A percentile compares a stretch with the other conserved stretches of the same genome.
These are phyloP conservation scores for Geococcyx californianus DNA, from an alignment of 2,113 vertebrate species.

Conservation along the genomic window DNA sequence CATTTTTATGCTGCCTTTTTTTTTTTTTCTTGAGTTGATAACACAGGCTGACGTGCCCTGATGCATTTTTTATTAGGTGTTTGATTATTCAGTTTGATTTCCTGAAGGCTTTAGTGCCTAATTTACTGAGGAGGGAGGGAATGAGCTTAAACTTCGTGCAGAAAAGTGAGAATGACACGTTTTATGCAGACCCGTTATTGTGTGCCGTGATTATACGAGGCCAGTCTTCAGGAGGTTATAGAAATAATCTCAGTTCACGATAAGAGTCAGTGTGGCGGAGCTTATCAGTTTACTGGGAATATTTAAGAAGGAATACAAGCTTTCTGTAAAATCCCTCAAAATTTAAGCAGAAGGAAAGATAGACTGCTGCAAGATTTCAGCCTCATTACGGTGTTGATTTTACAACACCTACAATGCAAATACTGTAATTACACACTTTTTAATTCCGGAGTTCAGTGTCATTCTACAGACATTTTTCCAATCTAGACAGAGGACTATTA, in stretches of 20 bases:
- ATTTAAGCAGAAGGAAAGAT: background rate
- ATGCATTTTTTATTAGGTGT: constrained; percentile 69
- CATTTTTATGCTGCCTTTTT: constrained; percentile 8
- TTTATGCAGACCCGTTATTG: background rate
- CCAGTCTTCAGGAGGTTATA: background rate
- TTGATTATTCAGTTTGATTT: constrained; percentile 74
- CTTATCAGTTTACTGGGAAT: background rate
- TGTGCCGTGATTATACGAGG: background rate
- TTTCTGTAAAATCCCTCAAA: background rate
- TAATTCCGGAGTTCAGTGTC: background rate
- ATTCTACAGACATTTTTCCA: background rate
- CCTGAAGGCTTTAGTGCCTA: constrained; percentile 54
- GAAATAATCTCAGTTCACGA: background rate
- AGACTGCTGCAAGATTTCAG: background rate
- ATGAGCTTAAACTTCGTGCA: constrained; percentile 4
- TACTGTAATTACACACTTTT: background rate
- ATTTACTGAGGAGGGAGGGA: background rate
- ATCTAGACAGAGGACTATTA: background rate
- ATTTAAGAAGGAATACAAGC: background rate
- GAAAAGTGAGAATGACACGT: background rate
- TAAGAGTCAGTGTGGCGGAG: background rate
- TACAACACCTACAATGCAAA: background rate
- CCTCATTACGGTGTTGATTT: background rate
- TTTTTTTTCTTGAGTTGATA: constrained; percentile 41
- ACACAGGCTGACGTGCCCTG: constrained; percentile 20